Evolutionary conservation across 2,888 invertebrate species (phyloP), one percentile per base, ranked within the genome.

Genomic region (Polydrusus pterygomalis): DNA sequence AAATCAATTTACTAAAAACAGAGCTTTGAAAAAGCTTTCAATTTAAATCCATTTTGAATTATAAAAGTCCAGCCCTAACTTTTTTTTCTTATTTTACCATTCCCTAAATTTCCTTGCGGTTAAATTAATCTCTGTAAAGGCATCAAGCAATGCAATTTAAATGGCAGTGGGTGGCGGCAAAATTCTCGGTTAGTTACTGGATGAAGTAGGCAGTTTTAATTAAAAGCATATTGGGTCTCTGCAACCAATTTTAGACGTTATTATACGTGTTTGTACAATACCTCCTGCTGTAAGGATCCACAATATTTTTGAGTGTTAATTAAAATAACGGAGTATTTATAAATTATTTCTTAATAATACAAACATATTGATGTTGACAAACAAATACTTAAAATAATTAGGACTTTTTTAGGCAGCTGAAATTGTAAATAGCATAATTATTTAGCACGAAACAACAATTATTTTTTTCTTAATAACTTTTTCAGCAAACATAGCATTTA

Each of bases 91-190:
- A 30, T 63, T 40, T 43, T n/a, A 45, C 8, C 47, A 47, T 47
- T 17, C 47, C 47, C 47, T 47, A 58, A 70, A 60, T 70, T 51
- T 70, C 56, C 60, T 70, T 49, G 62, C 40, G 34, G 62, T 49
- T 51, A 62, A 62, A 70, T 62, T 70, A 70, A 70, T 70, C 62
- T 30, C 62, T 49, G 34, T 62, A 60, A 49, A 34, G 30, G 70
- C 62, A 62, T 49, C 62, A 45, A 47, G 70, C 47, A 60, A 56
- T 70, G 70, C 70, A 70, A 70, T 69, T 69, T 69, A 60, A 69
- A 69, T 58, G 58, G 47, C 25, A 47, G 40, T 40, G 43, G 40
- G 51, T 51, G 67, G 38, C 38, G 49, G 54, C 54, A 54, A 67
- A 67, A 67, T 54, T 67, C 51, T 51, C 34, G 54, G 34, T 51